Base-by-base conservation (phyloP, 2,888 invertebrate genomes). In the Julus scanicus region DNA sequence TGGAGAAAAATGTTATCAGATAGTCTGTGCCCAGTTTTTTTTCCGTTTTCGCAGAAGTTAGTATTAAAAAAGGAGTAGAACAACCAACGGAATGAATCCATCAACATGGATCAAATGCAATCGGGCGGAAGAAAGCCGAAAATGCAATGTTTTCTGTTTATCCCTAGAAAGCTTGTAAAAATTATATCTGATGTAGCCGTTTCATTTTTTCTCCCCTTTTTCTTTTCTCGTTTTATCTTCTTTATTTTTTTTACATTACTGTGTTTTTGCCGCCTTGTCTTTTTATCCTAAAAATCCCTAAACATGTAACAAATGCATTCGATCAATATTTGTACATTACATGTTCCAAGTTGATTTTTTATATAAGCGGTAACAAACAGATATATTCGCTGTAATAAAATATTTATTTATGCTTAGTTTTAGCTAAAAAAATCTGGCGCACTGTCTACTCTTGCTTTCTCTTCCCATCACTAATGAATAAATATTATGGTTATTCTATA, bases 51-150 rank as follows among this genome's bases (percentile, higher is more conserved):
- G 4, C 57, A 57, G 44, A 44, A 13, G 4, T 17, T 17, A 57
- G 57, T 15, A 57, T 17, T 57, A 17, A 15, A 44, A 44, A 71
- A 29, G 6, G 71, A 29, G 44, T 71, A 71, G 71, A 9, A 8
- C 5, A 71, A 20, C 71, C 71, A 71, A 20, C 71, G 20, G 71
- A 71, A 71, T 71, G 71, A 71, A 71, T 71, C 71, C 71, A 71
- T 71, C 71, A 71, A 71, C 71, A 71, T 71, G 71, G 71, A 71
- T 71, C n/a, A 71, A 20, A 71, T 20, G 71, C 71, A 71, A 71
- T 71, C 71, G 71, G 71, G n/a, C 71, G 71, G 20, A 71, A 71
- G n/a, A 1, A n/a, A 71, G 71, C 71, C 71, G 71, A 71, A 71
- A 71, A 71, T 71, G 71, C 29, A 71, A 29, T 17, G 71, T 71